A percentile compares a stretch with the other conserved stretches of the same genome.
These are phyloP conservation scores for Turritopsis dohrnii DNA, from an alignment of 30 jellyfish, hydroid and myxozoan species.

Conservation along the genomic window DNA sequence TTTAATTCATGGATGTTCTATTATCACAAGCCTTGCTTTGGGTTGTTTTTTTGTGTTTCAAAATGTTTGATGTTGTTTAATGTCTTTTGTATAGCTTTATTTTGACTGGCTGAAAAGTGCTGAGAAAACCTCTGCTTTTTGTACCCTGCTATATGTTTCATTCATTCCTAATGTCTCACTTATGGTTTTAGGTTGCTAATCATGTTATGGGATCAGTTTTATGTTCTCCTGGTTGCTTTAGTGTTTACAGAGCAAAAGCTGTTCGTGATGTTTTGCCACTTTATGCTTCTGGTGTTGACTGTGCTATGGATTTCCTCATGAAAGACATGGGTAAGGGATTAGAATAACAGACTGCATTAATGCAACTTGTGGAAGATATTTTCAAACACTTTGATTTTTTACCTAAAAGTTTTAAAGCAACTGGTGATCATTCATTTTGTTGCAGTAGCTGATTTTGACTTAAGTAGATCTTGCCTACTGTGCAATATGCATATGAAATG, in stretches of 20 bases:
- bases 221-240: constrained; percentile 96
- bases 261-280: constrained; percentile 70
- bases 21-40: no score
- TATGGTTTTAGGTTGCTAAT: constrained; percentile 73
- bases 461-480: no score
- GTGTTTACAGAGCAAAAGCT: constrained; percentile 92
- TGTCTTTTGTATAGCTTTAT: neutral
- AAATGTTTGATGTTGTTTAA: neutral
- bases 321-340: constrained; percentile 80
- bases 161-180: no score
- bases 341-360: neutral
- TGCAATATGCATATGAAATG: no score
- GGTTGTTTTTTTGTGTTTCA: neutral
- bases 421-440: no score
- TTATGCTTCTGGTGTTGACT: constrained; percentile 74
- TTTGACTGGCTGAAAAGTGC: no score
- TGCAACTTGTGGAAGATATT: neutral
- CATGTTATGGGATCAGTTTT: constrained; percentile 89
- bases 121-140: no score
- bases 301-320: constrained; percentile 84
- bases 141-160: no score
- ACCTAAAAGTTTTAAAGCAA: no score
- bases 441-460: no score
- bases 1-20: no score
- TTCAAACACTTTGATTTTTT: no score